phyloP scores from a whole-genome alignment of 2,113 vertebrate genomes.

The Caretta caretta region DNA sequence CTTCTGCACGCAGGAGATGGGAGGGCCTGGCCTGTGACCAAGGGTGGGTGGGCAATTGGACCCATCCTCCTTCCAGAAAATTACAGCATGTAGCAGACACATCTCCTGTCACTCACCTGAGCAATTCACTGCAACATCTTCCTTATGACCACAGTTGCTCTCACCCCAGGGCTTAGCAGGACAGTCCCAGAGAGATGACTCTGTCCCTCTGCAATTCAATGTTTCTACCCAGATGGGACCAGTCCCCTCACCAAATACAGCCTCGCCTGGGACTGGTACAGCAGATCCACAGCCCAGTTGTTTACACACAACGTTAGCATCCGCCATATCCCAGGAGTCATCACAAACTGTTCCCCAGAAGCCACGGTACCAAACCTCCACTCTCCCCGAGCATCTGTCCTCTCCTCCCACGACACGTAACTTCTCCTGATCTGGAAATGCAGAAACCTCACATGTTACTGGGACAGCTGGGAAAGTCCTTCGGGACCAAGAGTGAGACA shows the following conservation, averaged over 20 bases:
- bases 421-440: no score
- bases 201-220: constrained; percentile 53
- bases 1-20: background rate
- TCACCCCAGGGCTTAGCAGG: constrained; percentile 39
- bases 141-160: constrained; percentile 67
- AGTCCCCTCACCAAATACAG: constrained; percentile 51
- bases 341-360: background rate
- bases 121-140: constrained; percentile 64
- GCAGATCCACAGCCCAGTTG: constrained; percentile 64
- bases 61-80: background rate
- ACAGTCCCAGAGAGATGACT: constrained; percentile 66
- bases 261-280: constrained; percentile 9
- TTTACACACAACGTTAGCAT: constrained; percentile 58
- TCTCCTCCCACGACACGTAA: no score
- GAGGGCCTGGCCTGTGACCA: background rate
- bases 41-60: accelerated
- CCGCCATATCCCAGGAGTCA: constrained; percentile 40
- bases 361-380: no score
- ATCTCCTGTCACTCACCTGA: constrained; percentile 27
- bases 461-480: no score
- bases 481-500: no score
- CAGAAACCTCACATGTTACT: no score
- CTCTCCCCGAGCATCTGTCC: no score
- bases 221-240: constrained; percentile 68
- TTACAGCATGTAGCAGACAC: background rate